Conservation (phyloP, 2,888 invertebrate species). For the Lapara coniferarum region DNA sequence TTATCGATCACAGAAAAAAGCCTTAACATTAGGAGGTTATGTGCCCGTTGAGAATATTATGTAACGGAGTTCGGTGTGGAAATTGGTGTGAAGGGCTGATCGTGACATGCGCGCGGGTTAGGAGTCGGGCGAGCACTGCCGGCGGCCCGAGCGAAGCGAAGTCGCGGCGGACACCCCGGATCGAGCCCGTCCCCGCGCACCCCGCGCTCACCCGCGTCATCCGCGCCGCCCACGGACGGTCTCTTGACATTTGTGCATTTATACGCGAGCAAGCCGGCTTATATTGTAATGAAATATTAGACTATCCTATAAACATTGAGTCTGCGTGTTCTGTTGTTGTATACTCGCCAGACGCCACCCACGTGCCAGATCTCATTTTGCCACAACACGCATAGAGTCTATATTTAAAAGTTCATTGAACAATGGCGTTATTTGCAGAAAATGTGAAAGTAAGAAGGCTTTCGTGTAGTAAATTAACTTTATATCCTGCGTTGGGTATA, state of each 20-base stretch:
- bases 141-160: conserved; percentile 42
- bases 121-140: conserved; percentile 78
- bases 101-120: conserved; percentile 74
- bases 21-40: conserved; percentile 75
- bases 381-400: not conserved
- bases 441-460: not conserved
- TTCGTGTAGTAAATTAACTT: not conserved
- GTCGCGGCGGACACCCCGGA: conserved; percentile 45
- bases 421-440: not conserved
- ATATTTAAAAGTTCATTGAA: not conserved
- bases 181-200: conserved; percentile 38
- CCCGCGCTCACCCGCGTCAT: conserved; percentile 39
- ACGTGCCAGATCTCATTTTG: not conserved
- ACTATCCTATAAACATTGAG: not conserved
- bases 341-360: not conserved
- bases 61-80: conserved; percentile 75
- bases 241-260: conserved; percentile 53
- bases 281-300: conserved; percentile 36
- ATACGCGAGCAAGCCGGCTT: conserved; percentile 47
- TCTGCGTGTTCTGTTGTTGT: conserved; percentile 12
- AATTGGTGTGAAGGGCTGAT: conserved; percentile 59
- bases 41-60: conserved; percentile 68
- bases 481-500: too few relatives aligned
- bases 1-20: conserved; percentile 80
- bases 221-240: conserved; percentile 33